These are phyloP conservation scores for Stomatorhinus ivindoensis DNA, from an alignment of 2,113 vertebrate species.

Conservation along the genomic window DNA sequence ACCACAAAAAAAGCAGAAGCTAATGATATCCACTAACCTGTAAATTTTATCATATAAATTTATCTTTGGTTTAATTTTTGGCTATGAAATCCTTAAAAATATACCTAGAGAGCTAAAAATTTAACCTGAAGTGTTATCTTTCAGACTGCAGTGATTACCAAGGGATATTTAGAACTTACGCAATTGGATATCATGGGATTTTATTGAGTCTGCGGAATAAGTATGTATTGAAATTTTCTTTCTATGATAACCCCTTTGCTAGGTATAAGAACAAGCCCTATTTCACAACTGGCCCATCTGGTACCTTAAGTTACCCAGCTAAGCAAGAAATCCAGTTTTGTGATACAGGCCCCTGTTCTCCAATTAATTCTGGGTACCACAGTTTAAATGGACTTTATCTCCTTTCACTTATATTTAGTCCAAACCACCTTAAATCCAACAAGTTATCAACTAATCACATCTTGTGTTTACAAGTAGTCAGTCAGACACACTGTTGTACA, in stretches of 20 bases:
- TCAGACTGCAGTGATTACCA: not conserved
- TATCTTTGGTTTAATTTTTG: not conserved
- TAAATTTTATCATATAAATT: not conserved
- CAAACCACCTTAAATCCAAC: not conserved
- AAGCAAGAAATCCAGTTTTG: not conserved
- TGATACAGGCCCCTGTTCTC: not conserved
- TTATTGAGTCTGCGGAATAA: not conserved
- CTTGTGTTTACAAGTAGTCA: not conserved
- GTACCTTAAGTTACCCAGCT: not conserved
- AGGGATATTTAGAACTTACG: not conserved
- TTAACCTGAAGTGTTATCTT: not conserved
- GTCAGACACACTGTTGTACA: not conserved
- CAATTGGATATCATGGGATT: not conserved
- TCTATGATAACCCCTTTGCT: not conserved
- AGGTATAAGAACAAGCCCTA: not conserved
- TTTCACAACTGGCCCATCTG: not conserved
- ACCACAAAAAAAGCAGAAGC: not conserved
- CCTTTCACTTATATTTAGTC: not conserved
- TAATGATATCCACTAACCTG: not conserved
- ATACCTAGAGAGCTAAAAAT: not conserved
- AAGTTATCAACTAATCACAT: not conserved
- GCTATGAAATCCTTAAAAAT: not conserved
- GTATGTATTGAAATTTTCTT: not conserved
- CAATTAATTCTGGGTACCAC: not conserved
- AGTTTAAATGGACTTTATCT: not conserved